Conservation (phyloP, 1,140 invertebrate genomes). For the Heliothis subflexa region DNA sequence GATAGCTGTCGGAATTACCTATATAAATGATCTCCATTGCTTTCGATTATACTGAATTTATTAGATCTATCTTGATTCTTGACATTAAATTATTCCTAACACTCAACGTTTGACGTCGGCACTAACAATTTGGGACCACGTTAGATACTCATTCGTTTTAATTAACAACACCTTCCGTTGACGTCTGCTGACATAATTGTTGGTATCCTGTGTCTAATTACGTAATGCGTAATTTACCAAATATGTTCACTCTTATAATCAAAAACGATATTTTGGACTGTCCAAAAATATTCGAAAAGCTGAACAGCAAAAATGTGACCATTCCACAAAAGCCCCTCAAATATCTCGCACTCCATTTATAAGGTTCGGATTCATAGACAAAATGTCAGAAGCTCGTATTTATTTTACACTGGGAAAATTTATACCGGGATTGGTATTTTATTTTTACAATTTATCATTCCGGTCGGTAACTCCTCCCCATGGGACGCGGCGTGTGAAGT, state of each 20-base stretch:
- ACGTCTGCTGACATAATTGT: constrained; percentile 41
- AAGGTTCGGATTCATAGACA: constrained; percentile 17
- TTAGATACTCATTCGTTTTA: constrained; percentile 31
- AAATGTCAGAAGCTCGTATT: constrained; percentile 26
- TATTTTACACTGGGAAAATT: constrained; percentile 27
- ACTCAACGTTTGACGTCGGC: constrained; percentile 7
- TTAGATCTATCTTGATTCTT: neutral
- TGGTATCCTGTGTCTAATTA: constrained; percentile 43
- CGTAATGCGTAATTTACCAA: constrained; percentile 9
- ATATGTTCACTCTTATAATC: neutral
- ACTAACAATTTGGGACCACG: neutral
- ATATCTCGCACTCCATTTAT: constrained; percentile 21
- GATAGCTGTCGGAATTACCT: constrained; percentile 25
- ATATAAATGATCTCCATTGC: constrained; percentile 28
- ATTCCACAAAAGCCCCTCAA: neutral
- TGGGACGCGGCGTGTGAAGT: constrained; percentile 43
- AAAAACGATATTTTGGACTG: neutral
- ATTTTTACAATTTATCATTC: constrained; percentile 49
- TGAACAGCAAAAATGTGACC: neutral
- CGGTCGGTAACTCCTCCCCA: constrained; percentile 38
- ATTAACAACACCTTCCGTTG: constrained; percentile 47
- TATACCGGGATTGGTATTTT: constrained; percentile 41
- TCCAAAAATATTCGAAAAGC: neutral
- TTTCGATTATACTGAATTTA: constrained; percentile 30
- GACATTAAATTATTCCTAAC: constrained; percentile 1